phyloP scores from a whole-genome alignment of 2,797 vertebrate genomes.

The Crax fasciolata region DNA sequence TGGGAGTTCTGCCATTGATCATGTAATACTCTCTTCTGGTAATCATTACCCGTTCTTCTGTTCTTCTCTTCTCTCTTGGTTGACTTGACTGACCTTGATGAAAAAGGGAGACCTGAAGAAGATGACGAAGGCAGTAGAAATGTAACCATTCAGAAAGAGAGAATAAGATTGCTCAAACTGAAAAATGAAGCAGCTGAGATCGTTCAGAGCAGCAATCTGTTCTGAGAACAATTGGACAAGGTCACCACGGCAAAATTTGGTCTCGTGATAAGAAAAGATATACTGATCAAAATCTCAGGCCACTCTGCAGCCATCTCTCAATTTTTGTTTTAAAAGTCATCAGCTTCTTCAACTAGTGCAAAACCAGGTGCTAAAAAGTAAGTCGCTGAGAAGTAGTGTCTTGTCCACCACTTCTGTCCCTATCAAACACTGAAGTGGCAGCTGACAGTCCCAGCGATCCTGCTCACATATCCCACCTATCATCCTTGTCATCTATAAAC shows the following conservation, averaged over 20 bases:
- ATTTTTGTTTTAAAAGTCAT: neutral
- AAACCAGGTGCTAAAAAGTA: neutral
- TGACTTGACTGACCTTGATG: neutral
- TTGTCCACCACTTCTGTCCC: neutral
- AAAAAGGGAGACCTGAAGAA: neutral
- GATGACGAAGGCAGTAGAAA: neutral
- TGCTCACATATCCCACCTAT: neutral
- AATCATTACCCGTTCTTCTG: neutral
- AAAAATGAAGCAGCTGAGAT: constrained; percentile 1
- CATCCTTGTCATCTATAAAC: neutral
- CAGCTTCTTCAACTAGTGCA: neutral
- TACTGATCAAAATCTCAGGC: neutral
- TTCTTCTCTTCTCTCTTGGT: neutral
- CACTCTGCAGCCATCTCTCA: neutral
- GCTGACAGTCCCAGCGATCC: neutral
- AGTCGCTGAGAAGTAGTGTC: neutral
- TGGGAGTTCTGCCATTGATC: neutral
- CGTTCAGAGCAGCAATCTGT: neutral
- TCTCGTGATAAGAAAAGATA: neutral
- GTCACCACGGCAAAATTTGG: neutral
- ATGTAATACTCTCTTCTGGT: neutral
- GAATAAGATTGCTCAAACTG: neutral
- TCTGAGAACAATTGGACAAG: neutral
- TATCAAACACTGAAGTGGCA: neutral
- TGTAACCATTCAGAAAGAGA: neutral